Conservation (phyloP, 2,888 invertebrate genomes). For the Synergus gifuensis region DNA sequence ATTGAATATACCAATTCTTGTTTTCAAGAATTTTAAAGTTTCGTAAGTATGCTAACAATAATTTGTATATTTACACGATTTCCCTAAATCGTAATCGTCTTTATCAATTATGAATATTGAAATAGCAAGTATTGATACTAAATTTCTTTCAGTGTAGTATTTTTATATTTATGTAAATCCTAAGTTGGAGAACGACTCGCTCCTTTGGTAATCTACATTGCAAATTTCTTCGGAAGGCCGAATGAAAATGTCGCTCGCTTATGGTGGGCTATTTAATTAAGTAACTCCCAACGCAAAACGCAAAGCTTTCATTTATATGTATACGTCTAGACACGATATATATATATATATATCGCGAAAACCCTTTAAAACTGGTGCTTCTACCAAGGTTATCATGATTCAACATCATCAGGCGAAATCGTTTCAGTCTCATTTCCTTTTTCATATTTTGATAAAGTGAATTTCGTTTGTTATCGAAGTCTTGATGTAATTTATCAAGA, state of each 20-base stretch:
- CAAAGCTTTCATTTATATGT: slow-evolving; percentile 7
- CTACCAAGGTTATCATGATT: neutral
- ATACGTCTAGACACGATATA: neutral
- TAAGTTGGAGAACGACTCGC: neutral
- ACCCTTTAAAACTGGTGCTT: slow-evolving; percentile 9
- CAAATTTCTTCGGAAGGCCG: slow-evolving; percentile 6
- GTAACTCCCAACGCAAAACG: neutral
- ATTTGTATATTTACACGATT: no score
- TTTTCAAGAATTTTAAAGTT: no score
- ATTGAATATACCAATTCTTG: no score
- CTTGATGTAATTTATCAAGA: neutral
- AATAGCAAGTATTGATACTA: no score
- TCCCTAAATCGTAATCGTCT: no score
- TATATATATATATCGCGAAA: neutral
- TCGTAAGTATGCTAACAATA: no score
- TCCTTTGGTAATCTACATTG: slow-evolving; percentile 16
- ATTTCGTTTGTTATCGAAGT: neutral
- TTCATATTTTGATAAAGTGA: neutral
- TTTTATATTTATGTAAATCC: slow-evolving; percentile 26
- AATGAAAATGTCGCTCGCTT: slow-evolving; percentile 31
- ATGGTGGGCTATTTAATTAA: slow-evolving; percentile 16
- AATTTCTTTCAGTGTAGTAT: no score
- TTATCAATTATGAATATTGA: no score
- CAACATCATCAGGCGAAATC: neutral
- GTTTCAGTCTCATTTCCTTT: neutral